These are phyloP conservation scores for Limnodromus scolopaceus DNA, from an alignment of 2,797 vertebrate genomes.

Conservation along the genomic window DNA sequence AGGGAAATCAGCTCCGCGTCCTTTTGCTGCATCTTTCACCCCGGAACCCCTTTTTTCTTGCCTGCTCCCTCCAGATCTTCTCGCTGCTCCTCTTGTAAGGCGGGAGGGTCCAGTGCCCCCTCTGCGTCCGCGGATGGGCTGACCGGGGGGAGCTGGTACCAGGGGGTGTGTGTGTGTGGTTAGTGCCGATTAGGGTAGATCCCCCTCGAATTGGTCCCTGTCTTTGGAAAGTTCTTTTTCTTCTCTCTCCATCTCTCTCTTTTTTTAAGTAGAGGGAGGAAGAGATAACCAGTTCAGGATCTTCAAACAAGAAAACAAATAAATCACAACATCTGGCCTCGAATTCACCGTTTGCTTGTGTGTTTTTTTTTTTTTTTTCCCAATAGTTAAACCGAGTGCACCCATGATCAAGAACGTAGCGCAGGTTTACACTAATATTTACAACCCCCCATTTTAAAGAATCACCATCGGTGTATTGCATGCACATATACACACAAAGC, in stretches of 20 bases:
- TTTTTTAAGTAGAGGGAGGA: neutral
- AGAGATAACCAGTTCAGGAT: neutral
- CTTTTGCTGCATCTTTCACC: neutral
- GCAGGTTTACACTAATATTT: neutral
- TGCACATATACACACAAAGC: constrained; percentile 2
- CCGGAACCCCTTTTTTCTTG: neutral
- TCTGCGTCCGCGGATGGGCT: neutral
- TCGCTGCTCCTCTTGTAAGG: neutral
- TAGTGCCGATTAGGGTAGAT: neutral
- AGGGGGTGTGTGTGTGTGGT: rapidly evolving
- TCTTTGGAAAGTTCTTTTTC: neutral
- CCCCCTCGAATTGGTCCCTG: neutral
- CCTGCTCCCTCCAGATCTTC: neutral
- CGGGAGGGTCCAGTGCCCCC: neutral
- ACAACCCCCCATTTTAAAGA: neutral
- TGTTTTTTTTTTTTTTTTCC: neutral
- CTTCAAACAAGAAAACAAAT: neutral
- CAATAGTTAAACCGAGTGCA: neutral
- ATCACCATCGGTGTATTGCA: neutral
- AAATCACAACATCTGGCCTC: neutral
- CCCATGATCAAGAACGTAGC: neutral
- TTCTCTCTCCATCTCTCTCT: neutral
- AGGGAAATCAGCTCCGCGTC: neutral
- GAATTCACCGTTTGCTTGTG: rapidly evolving
- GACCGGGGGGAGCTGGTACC: neutral